These are phyloP conservation scores for Myiozetetes cayanensis DNA, from an alignment of 2,113 vertebrate species.

Conservation along the genomic window DNA sequence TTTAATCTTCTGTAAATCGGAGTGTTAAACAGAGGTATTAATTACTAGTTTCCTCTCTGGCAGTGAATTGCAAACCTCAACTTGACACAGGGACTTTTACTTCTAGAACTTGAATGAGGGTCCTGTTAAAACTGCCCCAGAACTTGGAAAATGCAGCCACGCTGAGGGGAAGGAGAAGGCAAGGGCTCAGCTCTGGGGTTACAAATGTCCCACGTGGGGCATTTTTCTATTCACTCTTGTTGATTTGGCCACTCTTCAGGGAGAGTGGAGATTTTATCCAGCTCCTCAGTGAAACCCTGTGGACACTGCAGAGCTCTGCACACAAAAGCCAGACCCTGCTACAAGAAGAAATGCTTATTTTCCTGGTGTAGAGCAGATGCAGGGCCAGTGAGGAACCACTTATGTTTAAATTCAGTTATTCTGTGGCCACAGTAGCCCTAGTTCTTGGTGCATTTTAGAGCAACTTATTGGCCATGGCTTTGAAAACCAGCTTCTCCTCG, in stretches of 20 bases:
- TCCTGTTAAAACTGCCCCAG: background rate
- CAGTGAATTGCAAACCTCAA: background rate
- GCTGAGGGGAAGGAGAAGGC: background rate
- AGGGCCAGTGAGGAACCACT: background rate
- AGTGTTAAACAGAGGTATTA: background rate
- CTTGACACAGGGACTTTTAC: background rate
- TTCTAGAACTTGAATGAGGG: background rate
- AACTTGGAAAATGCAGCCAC: background rate
- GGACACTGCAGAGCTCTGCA: background rate
- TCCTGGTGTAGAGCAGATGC: background rate
- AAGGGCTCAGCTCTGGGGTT: background rate
- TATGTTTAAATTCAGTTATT: background rate
- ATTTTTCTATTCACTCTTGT: background rate
- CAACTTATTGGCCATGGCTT: background rate
- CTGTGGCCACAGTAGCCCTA: background rate
- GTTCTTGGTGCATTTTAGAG: background rate
- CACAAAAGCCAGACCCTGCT: background rate
- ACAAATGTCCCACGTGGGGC: background rate
- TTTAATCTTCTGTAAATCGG: background rate
- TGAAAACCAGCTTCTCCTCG: background rate
- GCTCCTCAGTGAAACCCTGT: background rate
- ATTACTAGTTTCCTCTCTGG: background rate
- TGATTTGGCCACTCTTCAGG: background rate
- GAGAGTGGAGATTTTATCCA: conserved; percentile 15
- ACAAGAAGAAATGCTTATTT: background rate